Evolutionary conservation across 2,888 invertebrate genomes (phyloP), one percentile per base, ranked within the genome.

Genomic region (Phaedon cochleariae): DNA sequence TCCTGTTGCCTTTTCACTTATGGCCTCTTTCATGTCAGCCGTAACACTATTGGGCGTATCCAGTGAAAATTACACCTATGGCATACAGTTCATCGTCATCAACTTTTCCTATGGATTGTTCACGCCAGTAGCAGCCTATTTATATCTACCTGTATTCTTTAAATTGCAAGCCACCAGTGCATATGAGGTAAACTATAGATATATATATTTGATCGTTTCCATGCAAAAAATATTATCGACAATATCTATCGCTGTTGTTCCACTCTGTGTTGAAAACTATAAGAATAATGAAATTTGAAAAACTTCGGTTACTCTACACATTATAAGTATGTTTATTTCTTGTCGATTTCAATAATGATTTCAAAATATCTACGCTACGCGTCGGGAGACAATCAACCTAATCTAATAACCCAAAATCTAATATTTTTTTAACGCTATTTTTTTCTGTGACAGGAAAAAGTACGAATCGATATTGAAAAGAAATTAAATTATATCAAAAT

Each of bases 11-110:
- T 92, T 96, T 70, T 95, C 95, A 1, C 83, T 96, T 64, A 94
- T 96, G 92, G 95, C 95, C n/a, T 94, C 95, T 45, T 96, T 96
- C 81, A 94, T 96, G 92, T 96, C 96, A 0, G 94, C 96, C 31
- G 90, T 96, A 59, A 94, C 95, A 0, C 82, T 96, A 45, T 85
- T 97, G n/a, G 96, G 96, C 15, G 93, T 95, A 1, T 93, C 95
- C 31, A 89, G 92, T 57, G 96, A 97, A 83, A 93, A 90, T 80
- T 96, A 96, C 82, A 89, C 89, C 73, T 92, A 88, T 78, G 95
- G 96, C 58, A 90, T 93, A 70, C 90, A 92, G 79, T 95, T 96
- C 82, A 85, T 91, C 12, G 84, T 92, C 18, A 91, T 94, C 52
- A 94, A 94, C 80, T 71, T 94, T 52, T 88, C 93, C 0, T 93